Percentiles rank a stretch among this genome's conserved stretches.
Conservation (phyloP, 2,888 invertebrate species). For the Horisme vitalbata region DNA sequence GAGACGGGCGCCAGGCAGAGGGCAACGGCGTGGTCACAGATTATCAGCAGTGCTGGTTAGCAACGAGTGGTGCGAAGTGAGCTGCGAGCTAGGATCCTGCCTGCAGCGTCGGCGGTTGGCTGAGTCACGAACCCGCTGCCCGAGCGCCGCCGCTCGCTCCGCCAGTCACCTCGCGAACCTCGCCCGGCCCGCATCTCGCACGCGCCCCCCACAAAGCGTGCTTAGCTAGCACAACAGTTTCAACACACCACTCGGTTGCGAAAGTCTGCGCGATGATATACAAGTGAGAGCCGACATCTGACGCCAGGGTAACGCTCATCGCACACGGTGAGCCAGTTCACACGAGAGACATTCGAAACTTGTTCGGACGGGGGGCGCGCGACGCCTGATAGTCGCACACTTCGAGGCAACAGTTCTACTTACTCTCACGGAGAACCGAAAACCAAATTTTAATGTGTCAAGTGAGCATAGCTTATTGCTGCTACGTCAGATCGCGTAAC, state of each 20-base stretch:
- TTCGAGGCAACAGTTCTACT: constrained; percentile 64
- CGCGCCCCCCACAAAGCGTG: constrained; percentile 46
- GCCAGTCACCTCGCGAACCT: constrained; percentile 53
- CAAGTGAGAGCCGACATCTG: constrained; percentile 77
- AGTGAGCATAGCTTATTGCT: constrained; percentile 81
- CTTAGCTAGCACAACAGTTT: constrained; percentile 59
- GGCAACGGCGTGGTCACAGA: constrained; percentile 31
- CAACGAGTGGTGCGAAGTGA: constrained; percentile 54
- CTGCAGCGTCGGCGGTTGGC: constrained; percentile 25
- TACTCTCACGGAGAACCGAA: constrained; percentile 69
- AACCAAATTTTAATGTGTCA: constrained; percentile 83
- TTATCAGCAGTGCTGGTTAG: constrained; percentile 9
- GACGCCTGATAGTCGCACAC: constrained; percentile 78
- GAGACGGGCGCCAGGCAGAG: constrained; percentile 36
- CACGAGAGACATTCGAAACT: constrained; percentile 76
- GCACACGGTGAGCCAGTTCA: constrained; percentile 77
- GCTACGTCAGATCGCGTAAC: constrained; percentile 81
- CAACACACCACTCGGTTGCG: constrained; percentile 77
- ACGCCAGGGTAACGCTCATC: constrained; percentile 79
- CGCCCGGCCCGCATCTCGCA: constrained; percentile 34
- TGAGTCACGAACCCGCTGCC: constrained; percentile 39
- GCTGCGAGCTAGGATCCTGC: constrained; percentile 47
- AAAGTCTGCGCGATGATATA: constrained; percentile 82
- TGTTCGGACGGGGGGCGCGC: constrained; percentile 74
- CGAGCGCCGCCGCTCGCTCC: constrained; percentile 35